Base-by-base conservation (phyloP, 2,888 invertebrate species). In the Callimorpha dominula region DNA sequence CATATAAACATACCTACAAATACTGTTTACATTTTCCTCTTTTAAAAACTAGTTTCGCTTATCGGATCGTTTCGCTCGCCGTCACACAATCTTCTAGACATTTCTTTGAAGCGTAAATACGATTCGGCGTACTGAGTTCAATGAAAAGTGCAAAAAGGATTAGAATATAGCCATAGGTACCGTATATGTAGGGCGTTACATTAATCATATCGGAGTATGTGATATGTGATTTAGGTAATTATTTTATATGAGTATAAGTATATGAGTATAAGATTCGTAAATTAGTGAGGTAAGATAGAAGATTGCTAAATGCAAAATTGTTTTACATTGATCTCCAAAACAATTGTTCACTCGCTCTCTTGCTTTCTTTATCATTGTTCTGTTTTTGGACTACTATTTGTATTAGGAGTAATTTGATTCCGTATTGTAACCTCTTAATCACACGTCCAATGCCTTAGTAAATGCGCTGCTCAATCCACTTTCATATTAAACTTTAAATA, bases 71-170 rank as follows among this genome's bases (percentile, higher is more conserved):
- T 76, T 78, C 88, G 87, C 86, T 90, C 87, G 86, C 88, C 87
- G 81, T 82, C 88, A 88, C 88, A 88, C 86, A 88, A 89, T 89
- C 83, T 87, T 82, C 80, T 78, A 81, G 87, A 85, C 84, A 76
- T 85, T 88, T 88, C 88, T 88, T 90, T 89, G 89, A 90, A 84
- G 86, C 88, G 89, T 88, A 91, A 91, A 93, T 90, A 86, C 87
- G 87, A 88, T 90, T 89, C 85, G 82, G 77, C 82, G 83, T 82
- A 83, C 85, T 84, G 89, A 88, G 90, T 91, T 89, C 88, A 82
- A 89, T 90, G 86, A 86, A 89, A 91, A 88, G 87, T 87, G 88
- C 87, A 87, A 88, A 89, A 86, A 89, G 60, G 89, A 89, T 91
- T 90, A 89, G 86, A 86, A 86, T 81, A 81, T 14, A 60, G 31